Conservation (phyloP, 1,140 invertebrate genomes). For the Drosophila kikkawai region DNA sequence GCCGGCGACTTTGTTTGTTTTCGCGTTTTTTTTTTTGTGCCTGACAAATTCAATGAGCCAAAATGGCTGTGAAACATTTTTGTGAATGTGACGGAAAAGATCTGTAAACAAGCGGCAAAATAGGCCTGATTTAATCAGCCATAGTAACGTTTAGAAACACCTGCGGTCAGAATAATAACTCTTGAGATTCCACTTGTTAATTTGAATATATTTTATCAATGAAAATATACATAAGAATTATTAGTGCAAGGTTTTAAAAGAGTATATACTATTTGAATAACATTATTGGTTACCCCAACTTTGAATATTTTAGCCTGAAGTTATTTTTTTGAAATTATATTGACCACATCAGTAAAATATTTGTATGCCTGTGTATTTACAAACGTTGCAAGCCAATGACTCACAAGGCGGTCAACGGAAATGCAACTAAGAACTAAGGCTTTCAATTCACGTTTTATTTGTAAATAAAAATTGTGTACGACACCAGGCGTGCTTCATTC, state of each 20-base stretch:
- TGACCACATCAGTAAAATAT: neutral
- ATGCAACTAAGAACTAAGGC: constrained; percentile 46
- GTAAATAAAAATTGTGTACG: constrained; percentile 6
- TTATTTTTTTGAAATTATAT: neutral
- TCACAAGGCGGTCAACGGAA: constrained; percentile 74
- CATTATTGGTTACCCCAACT: no score
- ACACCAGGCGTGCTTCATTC: constrained; percentile 7
- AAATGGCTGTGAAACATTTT: constrained; percentile 68
- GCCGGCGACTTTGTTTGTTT: constrained; percentile 49
- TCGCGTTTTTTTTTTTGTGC: constrained; percentile 36
- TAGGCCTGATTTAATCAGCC: constrained; percentile 68
- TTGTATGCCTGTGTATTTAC: neutral
- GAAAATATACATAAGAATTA: neutral
- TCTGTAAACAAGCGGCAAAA: constrained; percentile 59
- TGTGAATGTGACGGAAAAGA: constrained; percentile 73
- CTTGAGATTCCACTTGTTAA: neutral
- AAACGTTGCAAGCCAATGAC: constrained; percentile 43
- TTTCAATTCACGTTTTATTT: constrained; percentile 21
- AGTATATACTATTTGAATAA: no score
- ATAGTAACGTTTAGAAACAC: constrained; percentile 17
- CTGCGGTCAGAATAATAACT: neutral
- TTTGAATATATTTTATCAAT: neutral
- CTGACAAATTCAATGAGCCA: constrained; percentile 68
- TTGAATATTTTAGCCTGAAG: neutral
- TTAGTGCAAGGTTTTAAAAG: neutral